phyloP scores from a whole-genome alignment of 2,113 vertebrate genomes.

The Pseudonaja textilis region DNA sequence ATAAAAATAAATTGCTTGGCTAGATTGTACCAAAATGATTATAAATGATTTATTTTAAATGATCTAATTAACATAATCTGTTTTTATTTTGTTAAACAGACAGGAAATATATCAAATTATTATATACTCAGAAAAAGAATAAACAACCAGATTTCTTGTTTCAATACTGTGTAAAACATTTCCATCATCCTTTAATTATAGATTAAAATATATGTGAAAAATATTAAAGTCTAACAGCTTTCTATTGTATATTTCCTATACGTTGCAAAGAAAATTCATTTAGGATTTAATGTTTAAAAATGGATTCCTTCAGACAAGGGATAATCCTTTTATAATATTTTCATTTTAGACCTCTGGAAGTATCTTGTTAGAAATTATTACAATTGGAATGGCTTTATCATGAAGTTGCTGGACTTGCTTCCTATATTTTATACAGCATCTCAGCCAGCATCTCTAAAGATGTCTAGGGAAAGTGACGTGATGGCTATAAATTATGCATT shows the following conservation, averaged over 20 bases:
- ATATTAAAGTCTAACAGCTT: not conserved
- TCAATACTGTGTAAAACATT: not conserved
- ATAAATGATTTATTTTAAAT: not conserved
- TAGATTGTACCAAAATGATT: not conserved
- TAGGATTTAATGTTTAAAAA: not conserved
- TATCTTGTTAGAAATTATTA: not conserved
- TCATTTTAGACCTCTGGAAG: not conserved
- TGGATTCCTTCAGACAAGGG: not conserved
- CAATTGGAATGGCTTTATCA: not conserved
- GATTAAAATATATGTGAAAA: not conserved
- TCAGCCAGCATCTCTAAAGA: not conserved
- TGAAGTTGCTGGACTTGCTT: not conserved
- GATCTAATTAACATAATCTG: not conserved
- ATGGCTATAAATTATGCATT: not conserved
- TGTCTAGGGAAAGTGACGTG: not conserved
- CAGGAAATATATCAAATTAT: too few relatives aligned
- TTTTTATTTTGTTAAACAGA: too few relatives aligned
- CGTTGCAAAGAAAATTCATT: not conserved
- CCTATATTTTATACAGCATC: not conserved
- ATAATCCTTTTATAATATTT: not conserved
- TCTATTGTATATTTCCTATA: not conserved
- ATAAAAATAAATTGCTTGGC: not conserved
- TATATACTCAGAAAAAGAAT: too few relatives aligned
- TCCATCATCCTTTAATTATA: not conserved
- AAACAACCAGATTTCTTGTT: not conserved